Evolutionary conservation across 2,113 vertebrate genomes (phyloP).

Genomic region (Phrynocephalus versicolor): DNA sequence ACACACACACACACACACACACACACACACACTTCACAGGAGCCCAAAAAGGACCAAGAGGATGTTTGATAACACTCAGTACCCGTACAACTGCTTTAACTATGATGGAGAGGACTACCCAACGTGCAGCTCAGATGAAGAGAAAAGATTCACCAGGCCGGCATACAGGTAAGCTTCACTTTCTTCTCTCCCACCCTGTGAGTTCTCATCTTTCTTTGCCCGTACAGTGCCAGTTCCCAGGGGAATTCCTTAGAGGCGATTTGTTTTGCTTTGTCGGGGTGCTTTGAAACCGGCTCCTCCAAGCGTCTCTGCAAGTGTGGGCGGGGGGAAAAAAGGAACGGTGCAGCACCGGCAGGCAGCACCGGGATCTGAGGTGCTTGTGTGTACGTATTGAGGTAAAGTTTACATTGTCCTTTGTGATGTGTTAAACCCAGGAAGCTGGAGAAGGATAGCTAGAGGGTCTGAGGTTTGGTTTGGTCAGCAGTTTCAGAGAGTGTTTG

Average conservation of each 20-base stretch:
- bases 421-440: too few species aligned
- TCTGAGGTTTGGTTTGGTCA: neutral
- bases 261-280: too few species aligned
- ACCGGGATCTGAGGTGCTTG: too few species aligned
- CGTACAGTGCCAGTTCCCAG: neutral
- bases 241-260: neutral
- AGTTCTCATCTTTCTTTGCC: neutral
- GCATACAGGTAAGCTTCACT: conserved; percentile 90
- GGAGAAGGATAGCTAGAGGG: neutral
- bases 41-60: conserved; percentile 58
- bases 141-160: conserved; percentile 91
- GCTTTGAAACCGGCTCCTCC: rapidly evolving
- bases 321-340: neutral
- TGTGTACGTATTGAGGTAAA: too few species aligned
- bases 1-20: too few species aligned
- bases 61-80: conserved; percentile 96
- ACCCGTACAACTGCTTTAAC: conserved; percentile 98
- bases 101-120: conserved; percentile 93
- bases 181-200: neutral
- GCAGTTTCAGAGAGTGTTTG: neutral
- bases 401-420: too few species aligned
- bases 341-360: too few species aligned
- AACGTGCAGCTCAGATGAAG: conserved; percentile 87
- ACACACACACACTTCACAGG: conserved; percentile 55
- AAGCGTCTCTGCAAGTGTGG: neutral